phyloP scores from a whole-genome alignment of 2,113 vertebrate genomes.

The Antennarius striatus region DNA sequence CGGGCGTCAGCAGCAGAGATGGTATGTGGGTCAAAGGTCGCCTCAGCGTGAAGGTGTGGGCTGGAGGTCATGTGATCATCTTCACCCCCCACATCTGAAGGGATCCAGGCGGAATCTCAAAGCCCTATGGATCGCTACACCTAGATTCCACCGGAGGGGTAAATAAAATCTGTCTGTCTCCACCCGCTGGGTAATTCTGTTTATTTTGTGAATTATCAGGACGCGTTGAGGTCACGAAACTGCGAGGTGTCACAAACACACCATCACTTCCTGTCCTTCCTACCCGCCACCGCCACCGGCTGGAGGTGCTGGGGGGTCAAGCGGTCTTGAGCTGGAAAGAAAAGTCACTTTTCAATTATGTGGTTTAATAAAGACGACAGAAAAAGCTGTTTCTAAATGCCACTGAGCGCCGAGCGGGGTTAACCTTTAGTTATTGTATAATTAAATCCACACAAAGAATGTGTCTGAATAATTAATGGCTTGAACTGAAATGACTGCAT shows the following conservation, averaged over 20 bases:
- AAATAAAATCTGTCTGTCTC: too few relatives aligned
- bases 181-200: too few relatives aligned
- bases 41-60: constrained; percentile 41
- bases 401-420: constrained; percentile 38
- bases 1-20: constrained; percentile 31
- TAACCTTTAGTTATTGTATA: constrained; percentile 38
- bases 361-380: constrained; percentile 51
- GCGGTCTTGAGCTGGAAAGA: constrained; percentile 41
- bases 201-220: too few relatives aligned
- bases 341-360: constrained; percentile 63
- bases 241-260: too few relatives aligned
- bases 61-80: constrained; percentile 25
- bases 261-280: too few relatives aligned
- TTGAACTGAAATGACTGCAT: constrained; percentile 10
- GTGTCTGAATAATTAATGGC: constrained; percentile 28
- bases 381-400: constrained; percentile 49
- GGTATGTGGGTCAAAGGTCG: constrained; percentile 54
- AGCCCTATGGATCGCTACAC: too few relatives aligned
- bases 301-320: constrained; percentile 57
- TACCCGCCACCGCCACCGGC: too few relatives aligned
- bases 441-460: constrained; percentile 26
- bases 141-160: too few relatives aligned
- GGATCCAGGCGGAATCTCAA: too few relatives aligned
- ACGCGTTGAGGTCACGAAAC: too few relatives aligned
- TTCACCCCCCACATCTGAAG: constrained; percentile 13